Base-by-base conservation (phyloP, 2,888 invertebrate species). In the Chorisops tibialis region DNA sequence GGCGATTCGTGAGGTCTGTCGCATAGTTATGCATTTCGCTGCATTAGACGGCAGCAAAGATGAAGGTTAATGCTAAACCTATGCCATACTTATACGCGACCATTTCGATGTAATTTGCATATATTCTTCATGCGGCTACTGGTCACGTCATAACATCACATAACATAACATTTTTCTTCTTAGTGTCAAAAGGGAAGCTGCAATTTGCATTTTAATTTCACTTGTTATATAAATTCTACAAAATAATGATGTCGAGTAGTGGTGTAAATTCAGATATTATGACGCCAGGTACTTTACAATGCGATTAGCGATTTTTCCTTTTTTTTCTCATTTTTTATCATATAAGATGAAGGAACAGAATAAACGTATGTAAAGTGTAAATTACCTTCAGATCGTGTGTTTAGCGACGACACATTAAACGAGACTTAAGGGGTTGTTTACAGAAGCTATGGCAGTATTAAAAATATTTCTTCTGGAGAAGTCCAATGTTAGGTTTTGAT, bases 141-240 rank as follows among this genome's bases (percentile, higher is more conserved):
- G 56, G 43, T 56, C 56, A 56, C 45, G 56, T 56, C 56, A 24
- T 43, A 56, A 56, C 43, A 56, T 56, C 43, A n/a, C n/a, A 30
- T 56, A 45, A 56, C 43, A 43, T 11, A 45, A 43, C 45, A 56
- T 56, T 45, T 12, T 54, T 56, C 56, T 56, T 43, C 16, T 16
- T 18, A 30, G 45, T 56, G 56, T 56, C 56, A 43, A 56, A n/a
- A 21, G 22, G 22, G 56, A 11, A 30, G 30, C n/a, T 18, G 30
- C 35, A 30, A 45, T 45, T 30, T 22, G 45, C 30, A 45, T 45
- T 35, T 56, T 56, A 43, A 56, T 45, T 56, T 56, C 16, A 9
- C 35, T 45, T 24, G 43, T 43, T 56, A 45, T n/a, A n/a, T 24
- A 18, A 4, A 35, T 30, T 43, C 9, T 47, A 21, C n/a, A n/a